phyloP scores from a whole-genome alignment of 2,113 vertebrate genomes.

The Perca fluviatilis region DNA sequence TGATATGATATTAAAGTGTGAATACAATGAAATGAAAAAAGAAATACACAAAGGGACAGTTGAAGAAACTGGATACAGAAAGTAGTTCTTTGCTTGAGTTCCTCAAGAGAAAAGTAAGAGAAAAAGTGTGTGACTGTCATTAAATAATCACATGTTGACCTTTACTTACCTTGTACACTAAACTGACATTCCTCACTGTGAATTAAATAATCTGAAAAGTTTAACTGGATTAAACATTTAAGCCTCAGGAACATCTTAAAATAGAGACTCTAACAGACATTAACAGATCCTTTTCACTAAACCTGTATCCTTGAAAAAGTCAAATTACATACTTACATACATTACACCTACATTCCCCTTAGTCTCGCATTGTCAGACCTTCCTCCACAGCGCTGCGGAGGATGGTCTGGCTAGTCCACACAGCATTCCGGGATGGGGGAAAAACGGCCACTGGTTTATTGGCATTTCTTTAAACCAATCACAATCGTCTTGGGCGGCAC shows the following conservation, averaged over 20 bases:
- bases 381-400: too few relatives aligned
- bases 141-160: constrained; percentile 43
- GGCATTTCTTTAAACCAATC: too few relatives aligned
- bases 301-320: not conserved
- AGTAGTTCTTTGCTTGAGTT: not conserved
- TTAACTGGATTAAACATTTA: constrained; percentile 64
- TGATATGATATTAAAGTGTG: too few relatives aligned
- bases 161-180: constrained; percentile 49
- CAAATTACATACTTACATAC: not conserved
- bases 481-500: too few relatives aligned
- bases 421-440: too few relatives aligned
- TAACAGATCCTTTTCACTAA: constrained; percentile 10
- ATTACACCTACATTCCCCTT: too few relatives aligned
- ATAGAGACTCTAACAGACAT: constrained; percentile 13
- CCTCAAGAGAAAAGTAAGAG: not conserved
- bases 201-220: constrained; percentile 60
- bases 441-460: too few relatives aligned
- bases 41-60: not conserved
- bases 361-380: too few relatives aligned
- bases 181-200: constrained; percentile 52
- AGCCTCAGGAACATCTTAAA: constrained; percentile 40
- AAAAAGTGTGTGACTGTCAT: not conserved
- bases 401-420: too few relatives aligned
- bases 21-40: too few relatives aligned
- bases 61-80: not conserved